Evolutionary conservation across 1,140 invertebrate species (phyloP).

Genomic region (Asobara japonica): DNA sequence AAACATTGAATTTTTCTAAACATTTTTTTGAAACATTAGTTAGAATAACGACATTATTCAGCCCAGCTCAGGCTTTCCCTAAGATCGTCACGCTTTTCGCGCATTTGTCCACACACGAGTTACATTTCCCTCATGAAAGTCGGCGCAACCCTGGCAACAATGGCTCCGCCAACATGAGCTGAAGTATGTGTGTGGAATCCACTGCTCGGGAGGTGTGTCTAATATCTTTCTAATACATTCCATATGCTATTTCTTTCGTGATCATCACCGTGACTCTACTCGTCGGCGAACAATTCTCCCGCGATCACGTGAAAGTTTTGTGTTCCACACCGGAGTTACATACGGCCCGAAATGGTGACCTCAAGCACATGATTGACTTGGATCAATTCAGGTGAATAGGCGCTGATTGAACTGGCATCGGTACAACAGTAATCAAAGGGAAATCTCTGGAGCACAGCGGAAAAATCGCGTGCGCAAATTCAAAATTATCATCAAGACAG

Average conservation of each 20-base stretch:
- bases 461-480: no score
- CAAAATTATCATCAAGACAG: no score
- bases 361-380: no score
- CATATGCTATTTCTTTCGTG: constrained; percentile 11
- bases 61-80: constrained; percentile 61
- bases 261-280: constrained; percentile 5
- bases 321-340: neutral
- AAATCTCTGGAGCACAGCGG: no score
- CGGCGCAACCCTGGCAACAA: neutral
- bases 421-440: no score
- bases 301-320: neutral
- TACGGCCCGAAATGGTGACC: no score
- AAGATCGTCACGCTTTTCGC: constrained; percentile 66
- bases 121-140: constrained; percentile 14
- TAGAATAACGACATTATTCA: no score
- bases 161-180: neutral
- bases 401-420: no score
- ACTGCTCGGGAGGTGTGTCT: neutral
- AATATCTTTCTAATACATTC: constrained; percentile 16
- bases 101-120: constrained; percentile 34
- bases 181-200: neutral
- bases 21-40: no score
- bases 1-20: no score
- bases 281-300: neutral
- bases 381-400: no score